These are phyloP conservation scores for Wasmannia auropunctata DNA, from an alignment of 1,140 invertebrate genomes.

Conservation along the genomic window DNA sequence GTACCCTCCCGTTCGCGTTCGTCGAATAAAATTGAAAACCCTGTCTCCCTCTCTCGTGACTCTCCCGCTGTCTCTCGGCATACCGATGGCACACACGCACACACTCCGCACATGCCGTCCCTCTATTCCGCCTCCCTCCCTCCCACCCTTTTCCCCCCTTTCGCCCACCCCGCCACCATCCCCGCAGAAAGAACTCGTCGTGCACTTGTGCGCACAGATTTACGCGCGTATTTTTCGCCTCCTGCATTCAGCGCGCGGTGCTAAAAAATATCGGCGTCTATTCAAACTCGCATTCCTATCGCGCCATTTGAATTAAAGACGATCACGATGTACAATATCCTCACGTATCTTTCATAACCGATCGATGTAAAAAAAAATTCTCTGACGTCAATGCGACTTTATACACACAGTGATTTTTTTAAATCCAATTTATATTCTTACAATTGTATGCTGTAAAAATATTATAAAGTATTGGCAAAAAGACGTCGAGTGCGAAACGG, in stretches of 20 bases:
- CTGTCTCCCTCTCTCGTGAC: slow-evolving; percentile 62
- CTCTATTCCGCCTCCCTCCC: slow-evolving; percentile 31
- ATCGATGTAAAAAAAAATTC: not conserved
- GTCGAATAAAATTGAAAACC: slow-evolving; percentile 80
- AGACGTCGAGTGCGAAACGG: not conserved
- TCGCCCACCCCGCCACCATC: not conserved
- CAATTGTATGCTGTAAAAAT: not conserved
- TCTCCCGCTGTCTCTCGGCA: slow-evolving; percentile 63
- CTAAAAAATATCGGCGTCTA: slow-evolving; percentile 59
- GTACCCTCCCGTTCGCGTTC: slow-evolving; percentile 48
- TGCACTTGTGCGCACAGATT: slow-evolving; percentile 58
- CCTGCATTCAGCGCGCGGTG: slow-evolving; percentile 40
- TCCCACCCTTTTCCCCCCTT: no score
- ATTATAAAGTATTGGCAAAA: not conserved
- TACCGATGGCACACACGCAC: slow-evolving; percentile 70
- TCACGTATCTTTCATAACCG: slow-evolving; percentile 5
- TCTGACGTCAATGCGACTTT: not conserved
- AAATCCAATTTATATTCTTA: not conserved
- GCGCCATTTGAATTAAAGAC: slow-evolving; percentile 50
- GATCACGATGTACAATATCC: slow-evolving; percentile 20
- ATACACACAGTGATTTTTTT: not conserved
- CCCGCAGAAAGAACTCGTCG: slow-evolving; percentile 55
- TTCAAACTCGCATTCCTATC: slow-evolving; percentile 40
- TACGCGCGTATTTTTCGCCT: slow-evolving; percentile 60
- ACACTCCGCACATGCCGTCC: slow-evolving; percentile 16